Base-by-base conservation (phyloP, 2,888 invertebrate species). In the Caenorhabditis japonica region DNA sequence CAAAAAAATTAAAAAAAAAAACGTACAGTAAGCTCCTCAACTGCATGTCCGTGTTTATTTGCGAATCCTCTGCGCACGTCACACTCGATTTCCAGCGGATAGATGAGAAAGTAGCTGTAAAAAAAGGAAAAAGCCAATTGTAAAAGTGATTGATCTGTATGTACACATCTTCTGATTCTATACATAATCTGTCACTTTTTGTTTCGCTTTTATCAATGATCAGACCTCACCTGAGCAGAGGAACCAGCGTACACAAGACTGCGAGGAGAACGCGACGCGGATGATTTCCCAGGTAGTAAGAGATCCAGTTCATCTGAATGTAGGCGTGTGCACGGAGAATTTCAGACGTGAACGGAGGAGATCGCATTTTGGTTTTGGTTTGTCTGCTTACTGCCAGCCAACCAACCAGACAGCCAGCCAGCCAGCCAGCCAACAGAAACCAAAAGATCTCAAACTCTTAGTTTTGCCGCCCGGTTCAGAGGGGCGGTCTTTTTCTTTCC, bases 41-140 rank as follows among this genome's bases (percentile, higher is more conserved):
- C 74, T 2, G 85, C 81, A 19, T 81, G 69, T 1, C 85, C 85
- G 58, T 83, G 77, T 21, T 75, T 75, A 43, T 83, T 82, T 2
- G 85, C 85, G 61, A 80, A 85, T 15, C 85, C 85, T 43, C 84
- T 53, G 21, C 85, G 52, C 19, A 85, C 80, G 53, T 85, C 85
- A 39, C 84, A 85, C 47, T 84, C 82, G 30, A 85, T 78, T 55
- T 76, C 68, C 21, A 83, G 62, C 12, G 83, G 81, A 51, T 71
- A 71, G 27, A 84, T 60, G 36, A 81, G 33, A 62, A 80, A 84
- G 55, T 74, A 81, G 55, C 77, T 77, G 47, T 73, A 76, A 75
- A 19, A 27, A 25, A 15, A 10, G 13, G n/a, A 39, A 39, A 5
- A 10, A 12, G n/a, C 39, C 7, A 13, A 15, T 13, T 3, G 3